These are phyloP conservation scores for Procambarus clarkii DNA, from an alignment of 1,140 invertebrate species.

Conservation along the genomic window DNA sequence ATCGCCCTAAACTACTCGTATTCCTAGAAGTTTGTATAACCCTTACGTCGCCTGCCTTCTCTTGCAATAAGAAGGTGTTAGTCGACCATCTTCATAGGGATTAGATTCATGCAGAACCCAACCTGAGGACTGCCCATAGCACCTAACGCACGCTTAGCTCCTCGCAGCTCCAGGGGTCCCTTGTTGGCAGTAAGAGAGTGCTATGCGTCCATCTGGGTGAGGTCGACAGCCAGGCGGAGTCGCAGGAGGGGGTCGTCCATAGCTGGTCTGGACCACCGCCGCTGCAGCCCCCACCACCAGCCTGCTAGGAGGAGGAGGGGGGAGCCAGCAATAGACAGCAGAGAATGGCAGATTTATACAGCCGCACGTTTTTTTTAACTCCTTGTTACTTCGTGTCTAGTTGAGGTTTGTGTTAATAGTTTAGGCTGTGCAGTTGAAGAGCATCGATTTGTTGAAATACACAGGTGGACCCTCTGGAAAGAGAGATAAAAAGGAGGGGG, in stretches of 20 bases:
- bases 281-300: slow-evolving; percentile 53
- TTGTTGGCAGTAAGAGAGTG: slow-evolving; percentile 9
- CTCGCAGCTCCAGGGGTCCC: slow-evolving; percentile 18
- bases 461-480: slow-evolving; percentile 60
- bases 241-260: slow-evolving; percentile 50
- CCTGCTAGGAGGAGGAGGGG: slow-evolving; percentile 30
- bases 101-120: slow-evolving; percentile 12
- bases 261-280: slow-evolving; percentile 28
- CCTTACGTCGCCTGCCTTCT: slow-evolving; percentile 16
- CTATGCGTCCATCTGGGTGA: slow-evolving; percentile 62
- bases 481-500: slow-evolving; percentile 39
- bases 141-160: slow-evolving; percentile 18
- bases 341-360: slow-evolving; percentile 46
- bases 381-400: slow-evolving; percentile 48
- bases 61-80: not conserved
- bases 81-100: slow-evolving; percentile 17
- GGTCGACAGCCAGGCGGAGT: slow-evolving; percentile 59
- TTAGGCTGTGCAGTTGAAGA: slow-evolving; percentile 68
- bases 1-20: slow-evolving; percentile 46
- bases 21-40: slow-evolving; percentile 26
- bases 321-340: slow-evolving; percentile 43
- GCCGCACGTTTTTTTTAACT: slow-evolving; percentile 39
- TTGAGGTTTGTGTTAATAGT: slow-evolving; percentile 52
- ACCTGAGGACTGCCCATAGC: slow-evolving; percentile 41
- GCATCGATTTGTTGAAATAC: slow-evolving; percentile 68